Percentiles rank a stretch among this genome's conserved stretches.
Conservation (phyloP, 2,888 invertebrate species). For the Acanthoscelides obtectus region DNA sequence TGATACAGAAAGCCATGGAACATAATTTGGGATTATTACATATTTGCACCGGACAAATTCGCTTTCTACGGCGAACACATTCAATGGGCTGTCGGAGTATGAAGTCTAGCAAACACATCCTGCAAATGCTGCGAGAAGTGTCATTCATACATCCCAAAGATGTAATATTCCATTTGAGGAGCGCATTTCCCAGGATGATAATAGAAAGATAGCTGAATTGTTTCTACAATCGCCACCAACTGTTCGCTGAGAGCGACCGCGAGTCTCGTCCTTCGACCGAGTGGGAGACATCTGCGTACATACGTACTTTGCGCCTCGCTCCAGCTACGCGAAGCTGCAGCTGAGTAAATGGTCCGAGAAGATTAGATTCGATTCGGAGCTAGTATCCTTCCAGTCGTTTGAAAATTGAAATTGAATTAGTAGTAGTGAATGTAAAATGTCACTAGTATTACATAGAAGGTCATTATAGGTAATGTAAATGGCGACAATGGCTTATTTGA, state of each 20-base stretch:
- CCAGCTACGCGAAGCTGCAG: background rate
- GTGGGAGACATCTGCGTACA: background rate
- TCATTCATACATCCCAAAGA: background rate
- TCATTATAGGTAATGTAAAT: too few relatives aligned
- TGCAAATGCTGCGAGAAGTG: background rate
- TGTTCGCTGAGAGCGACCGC: background rate
- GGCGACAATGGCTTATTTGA: too few relatives aligned
- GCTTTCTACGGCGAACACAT: too few relatives aligned
- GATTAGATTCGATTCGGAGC: background rate
- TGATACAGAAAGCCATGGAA: too few relatives aligned
- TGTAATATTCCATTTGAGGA: background rate
- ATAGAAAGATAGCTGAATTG: background rate
- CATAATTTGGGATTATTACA: too few relatives aligned
- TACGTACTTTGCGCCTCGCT: background rate
- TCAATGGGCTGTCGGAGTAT: too few relatives aligned
- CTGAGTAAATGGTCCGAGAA: background rate
- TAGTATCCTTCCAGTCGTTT: too few relatives aligned
- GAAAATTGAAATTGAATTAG: too few relatives aligned
- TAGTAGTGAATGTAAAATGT: too few relatives aligned
- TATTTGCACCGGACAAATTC: too few relatives aligned
- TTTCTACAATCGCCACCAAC: background rate
- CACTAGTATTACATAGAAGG: too few relatives aligned
- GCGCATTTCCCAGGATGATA: background rate
- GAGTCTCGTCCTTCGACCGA: background rate
- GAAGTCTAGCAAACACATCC: too few relatives aligned